Conservation (phyloP, 2,797 vertebrate genomes). For the Eurystomus glaucurus region DNA sequence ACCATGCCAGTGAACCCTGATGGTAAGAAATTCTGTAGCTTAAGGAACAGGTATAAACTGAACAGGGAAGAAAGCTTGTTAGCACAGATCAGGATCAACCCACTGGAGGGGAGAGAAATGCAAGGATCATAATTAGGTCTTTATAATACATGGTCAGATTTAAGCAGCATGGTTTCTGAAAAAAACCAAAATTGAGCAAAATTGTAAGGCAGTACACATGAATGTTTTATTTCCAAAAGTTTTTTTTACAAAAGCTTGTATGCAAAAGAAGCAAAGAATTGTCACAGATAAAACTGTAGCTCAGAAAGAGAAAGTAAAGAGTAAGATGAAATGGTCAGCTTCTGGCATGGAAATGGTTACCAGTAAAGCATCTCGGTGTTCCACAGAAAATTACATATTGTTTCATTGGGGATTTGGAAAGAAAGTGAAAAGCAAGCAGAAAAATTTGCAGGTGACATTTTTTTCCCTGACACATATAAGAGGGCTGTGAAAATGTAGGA, state of each 20-base stretch:
- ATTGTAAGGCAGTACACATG: neutral
- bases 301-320: neutral
- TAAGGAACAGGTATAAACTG: neutral
- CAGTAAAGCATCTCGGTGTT: neutral
- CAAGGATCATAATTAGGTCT: neutral
- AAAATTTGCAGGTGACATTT: neutral
- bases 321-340: neutral
- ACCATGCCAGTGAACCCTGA: fast-evolving
- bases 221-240: neutral
- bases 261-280: constrained; percentile 14
- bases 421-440: neutral
- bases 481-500: neutral
- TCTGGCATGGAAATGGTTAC: neutral
- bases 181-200: neutral
- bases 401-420: constrained; percentile 15
- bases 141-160: neutral
- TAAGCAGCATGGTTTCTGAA: neutral
- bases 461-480: neutral
- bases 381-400: neutral
- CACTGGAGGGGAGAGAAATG: neutral
- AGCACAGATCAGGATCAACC: neutral
- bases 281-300: neutral
- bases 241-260: neutral
- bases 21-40: neutral
- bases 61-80: neutral